Conservation (phyloP, 2,797 vertebrate species). For the Sebastiscus albofasciatus region DNA sequence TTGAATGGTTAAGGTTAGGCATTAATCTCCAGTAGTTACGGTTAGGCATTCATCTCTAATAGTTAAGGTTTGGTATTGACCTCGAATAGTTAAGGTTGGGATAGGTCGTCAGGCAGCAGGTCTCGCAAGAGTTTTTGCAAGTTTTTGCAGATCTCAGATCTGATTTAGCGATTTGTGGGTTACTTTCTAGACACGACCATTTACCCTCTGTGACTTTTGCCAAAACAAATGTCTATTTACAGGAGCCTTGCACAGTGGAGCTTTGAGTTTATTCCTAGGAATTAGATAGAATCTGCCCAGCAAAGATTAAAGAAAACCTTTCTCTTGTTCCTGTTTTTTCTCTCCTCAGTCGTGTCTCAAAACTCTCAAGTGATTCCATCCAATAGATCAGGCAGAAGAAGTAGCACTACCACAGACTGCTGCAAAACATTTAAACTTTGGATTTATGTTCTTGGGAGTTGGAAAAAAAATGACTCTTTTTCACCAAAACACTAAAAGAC, state of each 20-base stretch:
- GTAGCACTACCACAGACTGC: background rate
- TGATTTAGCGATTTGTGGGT: too few relatives aligned
- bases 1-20: too few relatives aligned
- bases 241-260: background rate
- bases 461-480: background rate
- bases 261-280: background rate
- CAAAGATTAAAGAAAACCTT: background rate
- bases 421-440: background rate
- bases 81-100: too few relatives aligned
- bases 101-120: too few relatives aligned
- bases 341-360: background rate
- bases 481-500: background rate
- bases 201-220: background rate
- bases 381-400: background rate
- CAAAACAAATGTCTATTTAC: background rate
- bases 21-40: too few relatives aligned
- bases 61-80: too few relatives aligned
- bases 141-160: too few relatives aligned
- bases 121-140: too few relatives aligned
- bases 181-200: too few relatives aligned
- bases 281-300: background rate
- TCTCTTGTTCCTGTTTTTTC: background rate
- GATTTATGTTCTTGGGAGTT: background rate
- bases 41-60: too few relatives aligned
- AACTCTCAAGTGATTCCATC: background rate